Percentiles rank a stretch among this genome's conserved stretches.
Conservation (phyloP, 2,797 vertebrate genomes). For the Mormyrus hasselquistii region DNA sequence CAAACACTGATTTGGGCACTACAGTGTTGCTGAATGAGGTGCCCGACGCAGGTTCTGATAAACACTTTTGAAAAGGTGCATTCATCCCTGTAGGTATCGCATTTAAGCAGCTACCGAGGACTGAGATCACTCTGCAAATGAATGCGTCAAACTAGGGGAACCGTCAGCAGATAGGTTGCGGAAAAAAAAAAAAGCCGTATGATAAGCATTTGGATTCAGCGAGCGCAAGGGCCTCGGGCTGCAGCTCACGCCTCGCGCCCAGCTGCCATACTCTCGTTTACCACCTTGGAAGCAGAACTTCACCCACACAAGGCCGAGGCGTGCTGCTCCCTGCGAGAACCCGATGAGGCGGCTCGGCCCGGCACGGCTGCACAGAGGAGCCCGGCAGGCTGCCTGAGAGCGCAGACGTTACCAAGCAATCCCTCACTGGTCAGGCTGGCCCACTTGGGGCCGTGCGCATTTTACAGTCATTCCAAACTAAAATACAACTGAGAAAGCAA, state of each 20-base stretch:
- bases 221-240: neutral
- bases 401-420: neutral
- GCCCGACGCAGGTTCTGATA: conserved; percentile 12
- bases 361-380: neutral
- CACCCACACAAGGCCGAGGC: neutral
- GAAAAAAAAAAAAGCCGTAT: neutral
- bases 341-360: neutral
- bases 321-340: neutral
- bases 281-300: neutral
- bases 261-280: neutral
- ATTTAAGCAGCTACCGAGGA: neutral
- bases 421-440: neutral
- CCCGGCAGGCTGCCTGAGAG: neutral
- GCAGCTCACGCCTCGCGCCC: neutral
- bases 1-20: neutral
- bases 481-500: neutral
- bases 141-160: neutral
- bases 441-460: neutral
- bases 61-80: neutral
- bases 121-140: neutral
- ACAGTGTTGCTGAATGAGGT: conserved; percentile 20
- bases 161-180: neutral
- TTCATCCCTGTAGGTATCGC: neutral
- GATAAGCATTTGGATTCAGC: neutral
- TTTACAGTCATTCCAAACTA: neutral